Evolutionary conservation across 2,113 vertebrate genomes (phyloP).

Genomic region (Otolemur garnettii): DNA sequence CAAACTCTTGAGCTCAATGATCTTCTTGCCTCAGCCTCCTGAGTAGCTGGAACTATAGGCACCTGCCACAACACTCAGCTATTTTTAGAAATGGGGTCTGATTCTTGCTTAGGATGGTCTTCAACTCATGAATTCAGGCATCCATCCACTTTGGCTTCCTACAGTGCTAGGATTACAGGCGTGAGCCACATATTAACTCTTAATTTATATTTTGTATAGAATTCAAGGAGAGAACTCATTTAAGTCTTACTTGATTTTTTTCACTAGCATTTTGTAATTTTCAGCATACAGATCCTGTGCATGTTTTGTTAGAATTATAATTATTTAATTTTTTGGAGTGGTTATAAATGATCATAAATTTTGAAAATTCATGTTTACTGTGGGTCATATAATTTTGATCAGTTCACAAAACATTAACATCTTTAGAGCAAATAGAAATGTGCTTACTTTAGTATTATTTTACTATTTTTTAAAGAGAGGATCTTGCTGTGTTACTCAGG

Average conservation of each 20-base stretch:
- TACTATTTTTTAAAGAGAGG: too few species aligned
- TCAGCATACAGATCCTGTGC: neutral
- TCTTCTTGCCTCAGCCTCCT: too few species aligned
- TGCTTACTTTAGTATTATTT: neutral
- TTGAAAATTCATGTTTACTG: neutral
- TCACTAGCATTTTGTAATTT: neutral
- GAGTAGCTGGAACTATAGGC: too few species aligned
- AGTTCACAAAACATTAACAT: neutral
- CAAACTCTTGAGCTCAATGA: too few species aligned
- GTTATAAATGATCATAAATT: neutral
- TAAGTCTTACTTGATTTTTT: neutral
- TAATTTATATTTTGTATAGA: neutral
- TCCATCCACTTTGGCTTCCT: too few species aligned
- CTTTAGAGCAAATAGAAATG: neutral
- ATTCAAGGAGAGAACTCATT: neutral
- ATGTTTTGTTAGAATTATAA: slow-evolving; percentile 2
- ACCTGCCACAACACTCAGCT: too few species aligned
- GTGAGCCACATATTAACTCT: neutral
- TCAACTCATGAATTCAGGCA: too few species aligned
- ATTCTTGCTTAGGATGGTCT: too few species aligned
- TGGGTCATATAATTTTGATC: neutral
- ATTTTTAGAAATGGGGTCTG: too few species aligned
- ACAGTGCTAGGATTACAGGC: too few species aligned
- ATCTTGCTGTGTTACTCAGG: too few species aligned
- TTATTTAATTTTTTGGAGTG: neutral